These are phyloP conservation scores for Macquaria australasica DNA, from an alignment of 2,113 vertebrate species.

Conservation along the genomic window DNA sequence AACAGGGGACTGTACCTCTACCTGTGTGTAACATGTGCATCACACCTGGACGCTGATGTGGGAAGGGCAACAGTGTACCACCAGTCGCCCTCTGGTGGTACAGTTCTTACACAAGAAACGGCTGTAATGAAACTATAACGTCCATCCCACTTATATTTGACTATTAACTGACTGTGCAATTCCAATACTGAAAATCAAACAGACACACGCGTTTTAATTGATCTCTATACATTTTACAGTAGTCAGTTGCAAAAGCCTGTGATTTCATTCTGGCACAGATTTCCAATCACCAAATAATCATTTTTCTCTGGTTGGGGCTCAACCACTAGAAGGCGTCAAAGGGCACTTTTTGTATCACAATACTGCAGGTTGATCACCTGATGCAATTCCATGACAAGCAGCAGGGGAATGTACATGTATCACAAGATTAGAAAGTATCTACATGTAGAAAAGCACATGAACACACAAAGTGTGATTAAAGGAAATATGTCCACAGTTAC, in stretches of 20 bases:
- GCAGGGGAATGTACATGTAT: not conserved
- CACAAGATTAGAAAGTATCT: not conserved
- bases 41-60: not conserved
- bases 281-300: not conserved
- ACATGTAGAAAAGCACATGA: not conserved
- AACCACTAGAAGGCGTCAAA: constrained; percentile 22
- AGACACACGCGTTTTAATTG: not conserved
- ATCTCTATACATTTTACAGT: not conserved
- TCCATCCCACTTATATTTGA: not conserved
- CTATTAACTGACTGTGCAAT: not conserved
- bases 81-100: not conserved
- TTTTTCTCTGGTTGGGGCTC: not conserved
- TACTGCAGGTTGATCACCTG: no score
- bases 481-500: not conserved
- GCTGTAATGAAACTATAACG: no score
- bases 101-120: not conserved
- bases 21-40: not conserved
- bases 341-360: not conserved
- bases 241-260: not conserved
- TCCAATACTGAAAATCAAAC: not conserved
- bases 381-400: not conserved
- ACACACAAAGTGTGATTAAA: not conserved
- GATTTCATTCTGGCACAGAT: not conserved
- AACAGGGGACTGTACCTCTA: not conserved
- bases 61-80: not conserved